Base-by-base conservation (phyloP, 2,888 invertebrate genomes). In the Hedychridium roseum region DNA sequence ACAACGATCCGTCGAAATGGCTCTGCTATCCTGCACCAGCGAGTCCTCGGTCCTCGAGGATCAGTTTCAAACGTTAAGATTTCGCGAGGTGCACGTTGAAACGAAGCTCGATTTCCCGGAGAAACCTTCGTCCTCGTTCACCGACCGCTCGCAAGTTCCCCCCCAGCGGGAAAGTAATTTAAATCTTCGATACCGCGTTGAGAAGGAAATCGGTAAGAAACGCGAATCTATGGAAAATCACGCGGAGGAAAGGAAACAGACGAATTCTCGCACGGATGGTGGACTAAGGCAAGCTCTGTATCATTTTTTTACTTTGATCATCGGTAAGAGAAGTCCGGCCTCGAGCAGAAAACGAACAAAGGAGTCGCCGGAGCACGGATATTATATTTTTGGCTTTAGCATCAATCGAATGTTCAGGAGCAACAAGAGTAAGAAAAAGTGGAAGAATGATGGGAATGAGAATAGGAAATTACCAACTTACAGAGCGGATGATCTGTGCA, bases 1-100 rank as follows among this genome's bases (percentile, higher is more conserved):
- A 37, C 65, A 66, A 26, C 53, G 46, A 28, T 70, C 70, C 15
- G 27, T 56, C 6, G 67, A 68, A 47, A 57, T 70, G 32, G 61
- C 58, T 12, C 14, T 40, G 3, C 14, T 43, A 6, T 7, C 35
- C 1, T 28, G 36, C 21, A 37, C 5, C 23, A 20, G 9, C 28
- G 32, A 21, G 21, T 20, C 6, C 7, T 31, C 20, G 9, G n/a
- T 34, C 23, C 14, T 14, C 20, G 31, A 35, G 36, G 27, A 27
- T 44, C 11, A 31, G n/a, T 49, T 45, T n/a, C n/a, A n/a, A n/a
- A n/a, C n/a, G n/a, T n/a, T n/a, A n/a, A n/a, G n/a, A n/a, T n/a
- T n/a, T 35, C 41, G 36, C 27, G 50, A 49, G 23, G 27, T 40
- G 45, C 26, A 32, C n/a, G 32, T 39, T 23, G 41, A 43, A 30